phyloP scores from a whole-genome alignment of 2,797 vertebrate genomes.

The Myotis planiceps region DNA sequence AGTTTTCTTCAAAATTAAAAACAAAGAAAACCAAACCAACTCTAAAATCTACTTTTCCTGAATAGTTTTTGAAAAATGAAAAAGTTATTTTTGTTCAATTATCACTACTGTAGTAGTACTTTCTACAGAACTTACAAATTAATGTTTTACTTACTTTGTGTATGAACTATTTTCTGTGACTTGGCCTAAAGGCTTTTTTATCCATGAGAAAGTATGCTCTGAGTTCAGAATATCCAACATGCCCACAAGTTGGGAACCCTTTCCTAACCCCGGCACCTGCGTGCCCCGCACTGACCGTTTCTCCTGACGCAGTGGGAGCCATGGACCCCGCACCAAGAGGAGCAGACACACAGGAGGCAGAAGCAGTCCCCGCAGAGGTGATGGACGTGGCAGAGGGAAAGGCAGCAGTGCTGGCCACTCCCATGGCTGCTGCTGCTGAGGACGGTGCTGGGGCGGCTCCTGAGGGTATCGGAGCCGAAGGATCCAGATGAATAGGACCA shows the following conservation, averaged over 20 bases:
- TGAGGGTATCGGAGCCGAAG: slow-evolving; percentile 66
- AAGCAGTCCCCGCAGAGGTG: background rate
- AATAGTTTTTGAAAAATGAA: background rate
- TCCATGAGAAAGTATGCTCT: background rate
- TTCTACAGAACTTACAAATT: background rate
- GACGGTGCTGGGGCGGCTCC: background rate
- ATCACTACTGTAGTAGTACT: background rate
- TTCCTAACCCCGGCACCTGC: accelerated
- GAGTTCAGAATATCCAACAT: background rate
- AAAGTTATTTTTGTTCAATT: background rate
- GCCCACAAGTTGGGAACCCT: background rate
- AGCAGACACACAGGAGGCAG: background rate
- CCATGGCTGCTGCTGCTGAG: background rate
- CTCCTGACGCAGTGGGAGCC: slow-evolving; percentile 80
- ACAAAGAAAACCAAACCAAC: background rate
- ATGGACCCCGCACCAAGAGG: background rate
- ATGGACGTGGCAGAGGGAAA: slow-evolving; percentile 6
- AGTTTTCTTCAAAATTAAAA: background rate
- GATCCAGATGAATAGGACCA: slow-evolving; percentile 85
- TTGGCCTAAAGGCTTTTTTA: background rate
- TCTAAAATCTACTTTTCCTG: slow-evolving; percentile 28
- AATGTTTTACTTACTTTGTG: background rate
- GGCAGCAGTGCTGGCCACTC: background rate
- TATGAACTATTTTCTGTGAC: background rate
- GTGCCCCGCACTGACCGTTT: slow-evolving; percentile 82